phyloP scores from a whole-genome alignment of 2,797 vertebrate species.

The Poeciliopsis paucimaculata region DNA sequence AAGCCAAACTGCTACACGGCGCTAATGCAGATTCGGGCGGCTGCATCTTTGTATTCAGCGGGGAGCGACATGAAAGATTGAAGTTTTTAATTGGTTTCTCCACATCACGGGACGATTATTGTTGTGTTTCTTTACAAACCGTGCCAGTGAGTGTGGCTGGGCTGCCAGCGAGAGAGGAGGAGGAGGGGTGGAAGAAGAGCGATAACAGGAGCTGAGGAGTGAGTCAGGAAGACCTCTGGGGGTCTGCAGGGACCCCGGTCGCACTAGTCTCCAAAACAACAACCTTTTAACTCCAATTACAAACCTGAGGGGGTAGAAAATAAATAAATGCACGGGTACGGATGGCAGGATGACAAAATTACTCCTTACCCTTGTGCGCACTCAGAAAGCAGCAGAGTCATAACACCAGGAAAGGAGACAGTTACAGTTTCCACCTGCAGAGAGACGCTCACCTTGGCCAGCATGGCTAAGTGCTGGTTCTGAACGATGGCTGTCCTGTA shows the following conservation, averaged over 20 bases:
- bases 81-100: constrained; percentile 84
- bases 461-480: constrained; percentile 98
- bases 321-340: constrained; percentile 6
- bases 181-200: constrained; percentile 15
- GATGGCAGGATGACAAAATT: constrained; percentile 58
- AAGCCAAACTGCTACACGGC: constrained; percentile 65
- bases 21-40: constrained; percentile 71
- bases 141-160: constrained; percentile 61
- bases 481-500: constrained; percentile 98
- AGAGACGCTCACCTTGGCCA: constrained; percentile 88
- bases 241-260: constrained; percentile 55
- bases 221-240: constrained; percentile 64
- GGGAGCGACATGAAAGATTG: constrained; percentile 82
- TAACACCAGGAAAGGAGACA: constrained; percentile 50
- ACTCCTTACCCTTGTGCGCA: constrained; percentile 52
- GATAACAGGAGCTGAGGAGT: constrained; percentile 63
- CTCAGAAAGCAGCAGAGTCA: constrained; percentile 52
- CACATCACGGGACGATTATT: constrained; percentile 76
- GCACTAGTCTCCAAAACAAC: constrained; percentile 67
- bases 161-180: constrained; percentile 45
- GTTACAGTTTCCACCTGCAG: constrained; percentile 38
- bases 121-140: constrained; percentile 72
- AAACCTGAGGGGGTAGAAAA: constrained; percentile 54
- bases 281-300: constrained; percentile 80
- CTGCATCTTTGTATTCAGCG: constrained; percentile 76